phyloP scores from a whole-genome alignment of 2,797 vertebrate genomes.

The Crenichthys baileyi region DNA sequence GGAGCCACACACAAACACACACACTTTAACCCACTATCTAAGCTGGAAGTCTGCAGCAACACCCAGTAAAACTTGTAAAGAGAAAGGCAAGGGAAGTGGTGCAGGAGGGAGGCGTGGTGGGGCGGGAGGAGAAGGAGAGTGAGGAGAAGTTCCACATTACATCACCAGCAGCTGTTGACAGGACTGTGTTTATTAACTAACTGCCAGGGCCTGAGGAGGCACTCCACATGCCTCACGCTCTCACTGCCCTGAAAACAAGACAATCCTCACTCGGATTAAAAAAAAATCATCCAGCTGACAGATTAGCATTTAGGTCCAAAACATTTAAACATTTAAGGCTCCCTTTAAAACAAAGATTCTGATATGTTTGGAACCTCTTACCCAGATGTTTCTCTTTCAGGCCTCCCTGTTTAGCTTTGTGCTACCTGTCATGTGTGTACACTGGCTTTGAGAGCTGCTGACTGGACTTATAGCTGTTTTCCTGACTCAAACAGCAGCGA shows the following conservation, averaged over 20 bases:
- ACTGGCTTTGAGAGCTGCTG: constrained; percentile 54
- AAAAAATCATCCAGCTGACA: not conserved
- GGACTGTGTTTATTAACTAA: constrained; percentile 90
- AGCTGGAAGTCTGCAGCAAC: constrained; percentile 69
- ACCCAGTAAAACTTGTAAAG: constrained; percentile 87
- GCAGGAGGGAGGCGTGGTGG: constrained; percentile 45
- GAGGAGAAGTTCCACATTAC: constrained; percentile 91
- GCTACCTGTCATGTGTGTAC: constrained; percentile 44
- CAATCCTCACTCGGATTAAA: constrained; percentile 1
- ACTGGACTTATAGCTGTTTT: constrained; percentile 41
- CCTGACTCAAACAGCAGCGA: constrained; percentile 57
- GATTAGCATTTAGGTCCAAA: not conserved
- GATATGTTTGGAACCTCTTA: constrained; percentile 7
- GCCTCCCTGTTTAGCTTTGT: constrained; percentile 5
- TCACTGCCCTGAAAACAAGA: constrained; percentile 22
- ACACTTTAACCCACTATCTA: constrained; percentile 47
- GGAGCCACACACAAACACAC: constrained; percentile 35
- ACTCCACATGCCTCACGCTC: constrained; percentile 37
- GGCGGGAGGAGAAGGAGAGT: constrained; percentile 60
- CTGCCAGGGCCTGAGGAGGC: constrained; percentile 80
- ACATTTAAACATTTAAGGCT: constrained; percentile 11
- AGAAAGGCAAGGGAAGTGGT: constrained; percentile 74
- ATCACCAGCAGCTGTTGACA: constrained; percentile 93
- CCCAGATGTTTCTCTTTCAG: not conserved
- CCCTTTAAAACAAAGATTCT: not conserved